Base-by-base conservation (phyloP, 2,797 vertebrate species). In the Falco cherrug region DNA sequence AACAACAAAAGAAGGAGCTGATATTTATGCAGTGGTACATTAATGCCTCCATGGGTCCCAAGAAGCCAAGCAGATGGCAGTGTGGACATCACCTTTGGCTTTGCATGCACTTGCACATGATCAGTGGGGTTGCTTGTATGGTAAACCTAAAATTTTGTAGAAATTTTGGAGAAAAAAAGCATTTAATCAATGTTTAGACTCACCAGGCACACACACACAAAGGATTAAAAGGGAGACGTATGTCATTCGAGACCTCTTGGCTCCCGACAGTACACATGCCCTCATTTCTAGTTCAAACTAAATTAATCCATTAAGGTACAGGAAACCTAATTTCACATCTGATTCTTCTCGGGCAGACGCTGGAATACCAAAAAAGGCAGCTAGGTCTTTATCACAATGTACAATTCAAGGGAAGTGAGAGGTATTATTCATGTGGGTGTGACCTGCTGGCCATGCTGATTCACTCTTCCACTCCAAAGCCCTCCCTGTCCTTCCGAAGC, bases 381-480 rank as follows among this genome's bases (percentile, higher is more conserved):
- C 50, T 78, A 77, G 56, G 73, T 95, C 91, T 96, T 91, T 96
- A 89, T 97, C 93, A 90, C 97, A 96, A 96, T 76, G 86, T 87
- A 97, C 97, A 97, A 79, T 96, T 96, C 74, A 93, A 94, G 92
- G 97, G 95, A 97, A 97, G 91, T 91, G 71, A 97, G 95, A 89
- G 89, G 89, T 89, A 97, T 97, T 97, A 97, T 97, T 97, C 94
- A 91, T 85, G 96, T 94, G 97, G 97, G 96, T 97, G 97, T 96
- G 95, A 96, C 87, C 89, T 83, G 76, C 90, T 93, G 89, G 93
- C 90, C 25, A 13, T 69, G 77, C 95, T 97, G 96, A 97, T 97
- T 97, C 97, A 97, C 69, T 89, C 67, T 94, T 92, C 94, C 94
- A 96, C 93, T 87, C 89, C 84, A 96, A 95, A 97, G 68, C 76